Conservation (phyloP, 2,113 vertebrate species). For the Engystomops pustulosus region DNA sequence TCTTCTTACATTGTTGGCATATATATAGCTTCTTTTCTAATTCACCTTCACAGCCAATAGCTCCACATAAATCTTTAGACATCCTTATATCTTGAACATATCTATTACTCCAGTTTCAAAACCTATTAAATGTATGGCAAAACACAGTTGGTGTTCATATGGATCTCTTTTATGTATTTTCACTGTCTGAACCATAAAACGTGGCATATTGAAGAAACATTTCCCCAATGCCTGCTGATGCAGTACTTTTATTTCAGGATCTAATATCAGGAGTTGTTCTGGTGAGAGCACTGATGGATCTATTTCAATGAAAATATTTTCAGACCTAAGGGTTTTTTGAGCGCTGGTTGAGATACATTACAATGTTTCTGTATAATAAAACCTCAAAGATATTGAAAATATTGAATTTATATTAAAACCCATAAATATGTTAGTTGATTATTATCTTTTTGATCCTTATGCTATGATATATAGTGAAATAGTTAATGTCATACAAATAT, state of each 20-base stretch:
- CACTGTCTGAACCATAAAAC: conserved; percentile 27
- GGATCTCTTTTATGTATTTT: conserved; percentile 27
- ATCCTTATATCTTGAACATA: not conserved
- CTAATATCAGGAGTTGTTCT: conserved; percentile 45
- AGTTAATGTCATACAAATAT: not conserved
- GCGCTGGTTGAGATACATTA: conserved; percentile 39
- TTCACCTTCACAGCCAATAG: too few relatives aligned
- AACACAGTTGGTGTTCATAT: conserved; percentile 29
- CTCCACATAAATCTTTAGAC: not conserved
- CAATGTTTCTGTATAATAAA: conserved; percentile 50
- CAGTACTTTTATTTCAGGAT: conserved; percentile 49
- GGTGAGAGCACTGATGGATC: conserved; percentile 41
- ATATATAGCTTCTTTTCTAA: too few relatives aligned
- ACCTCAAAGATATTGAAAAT: conserved; percentile 48
- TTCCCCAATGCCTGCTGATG: conserved; percentile 34
- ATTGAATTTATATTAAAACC: conserved; percentile 40
- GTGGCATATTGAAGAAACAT: conserved; percentile 22
- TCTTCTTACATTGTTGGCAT: too few relatives aligned
- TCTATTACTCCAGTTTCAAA: not conserved
- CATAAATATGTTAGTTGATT: conserved; percentile 35
- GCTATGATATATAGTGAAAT: conserved; percentile 7
- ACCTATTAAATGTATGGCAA: conserved; percentile 38
- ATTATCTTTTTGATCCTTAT: conserved; percentile 17
- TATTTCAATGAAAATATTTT: conserved; percentile 53
- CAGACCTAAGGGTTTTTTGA: conserved; percentile 39